phyloP scores from a whole-genome alignment of 2,888 invertebrate genomes.

The Cephus sareptanus region DNA sequence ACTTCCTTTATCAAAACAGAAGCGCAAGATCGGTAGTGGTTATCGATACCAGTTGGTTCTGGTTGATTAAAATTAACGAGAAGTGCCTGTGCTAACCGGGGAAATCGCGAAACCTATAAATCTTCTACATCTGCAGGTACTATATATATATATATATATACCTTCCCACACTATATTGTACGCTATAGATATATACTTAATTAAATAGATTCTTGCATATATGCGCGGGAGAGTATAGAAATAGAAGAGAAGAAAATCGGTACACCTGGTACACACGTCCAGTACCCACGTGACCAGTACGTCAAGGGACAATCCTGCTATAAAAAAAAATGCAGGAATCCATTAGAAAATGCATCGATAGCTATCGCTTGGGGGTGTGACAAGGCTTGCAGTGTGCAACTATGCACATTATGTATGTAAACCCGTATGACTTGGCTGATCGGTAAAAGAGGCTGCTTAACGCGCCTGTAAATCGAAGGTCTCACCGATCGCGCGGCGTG shows the following conservation, averaged over 20 bases:
- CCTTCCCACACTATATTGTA: background rate
- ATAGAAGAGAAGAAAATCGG: background rate
- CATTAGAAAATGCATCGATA: background rate
- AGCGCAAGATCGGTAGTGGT: background rate
- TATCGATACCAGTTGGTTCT: background rate
- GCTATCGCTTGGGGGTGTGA: background rate
- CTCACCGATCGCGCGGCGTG: background rate
- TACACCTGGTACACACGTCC: background rate
- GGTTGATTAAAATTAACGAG: background rate
- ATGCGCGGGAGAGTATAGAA: background rate
- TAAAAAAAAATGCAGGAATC: background rate
- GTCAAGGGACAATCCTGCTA: background rate
- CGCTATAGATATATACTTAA: background rate
- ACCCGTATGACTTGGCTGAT: background rate
- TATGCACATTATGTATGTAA: background rate
- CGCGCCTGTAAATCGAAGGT: background rate
- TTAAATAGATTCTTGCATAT: background rate
- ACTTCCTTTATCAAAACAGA: background rate
- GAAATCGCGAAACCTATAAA: background rate
- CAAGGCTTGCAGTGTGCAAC: background rate
- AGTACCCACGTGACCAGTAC: background rate
- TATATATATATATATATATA: background rate
- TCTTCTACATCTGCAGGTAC: background rate
- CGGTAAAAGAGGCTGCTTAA: background rate
- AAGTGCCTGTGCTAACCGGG: background rate